These are phyloP conservation scores for Leguminivora glycinivorella DNA, from an alignment of 1,140 invertebrate species.

Conservation along the genomic window DNA sequence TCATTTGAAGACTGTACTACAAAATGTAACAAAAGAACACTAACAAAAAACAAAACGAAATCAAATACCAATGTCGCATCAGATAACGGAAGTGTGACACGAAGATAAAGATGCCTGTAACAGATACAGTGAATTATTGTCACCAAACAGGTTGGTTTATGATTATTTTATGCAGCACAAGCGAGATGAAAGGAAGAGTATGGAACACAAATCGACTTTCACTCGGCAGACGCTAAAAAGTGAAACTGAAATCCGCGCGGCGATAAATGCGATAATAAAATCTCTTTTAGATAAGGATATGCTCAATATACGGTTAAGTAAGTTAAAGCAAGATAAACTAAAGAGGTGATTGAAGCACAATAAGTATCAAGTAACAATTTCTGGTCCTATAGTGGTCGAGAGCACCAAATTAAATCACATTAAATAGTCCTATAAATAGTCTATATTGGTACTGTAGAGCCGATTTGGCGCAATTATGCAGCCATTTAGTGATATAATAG, in stretches of 20 bases:
- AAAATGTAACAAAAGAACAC: neutral
- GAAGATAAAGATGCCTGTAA: constrained; percentile 19
- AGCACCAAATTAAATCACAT: too few relatives aligned
- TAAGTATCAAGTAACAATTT: too few relatives aligned
- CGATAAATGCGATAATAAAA: constrained; percentile 42
- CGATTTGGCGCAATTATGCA: too few relatives aligned
- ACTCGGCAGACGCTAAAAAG: constrained; percentile 69
- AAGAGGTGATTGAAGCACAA: neutral
- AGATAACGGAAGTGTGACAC: constrained; percentile 5
- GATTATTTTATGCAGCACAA: constrained; percentile 39
- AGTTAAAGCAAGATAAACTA: neutral
- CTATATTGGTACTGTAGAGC: too few relatives aligned
- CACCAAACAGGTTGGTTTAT: constrained; percentile 33
- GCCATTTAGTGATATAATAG: too few relatives aligned
- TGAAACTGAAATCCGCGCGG: constrained; percentile 64
- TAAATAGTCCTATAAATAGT: too few relatives aligned
- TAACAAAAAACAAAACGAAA: neutral
- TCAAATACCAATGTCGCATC: neutral
- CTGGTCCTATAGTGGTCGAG: too few relatives aligned
- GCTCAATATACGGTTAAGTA: neutral
- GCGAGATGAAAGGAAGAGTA: constrained; percentile 63
- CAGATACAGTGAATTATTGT: constrained; percentile 15
- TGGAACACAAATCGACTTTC: constrained; percentile 64
- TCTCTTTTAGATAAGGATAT: constrained; percentile 1
- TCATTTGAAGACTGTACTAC: too few relatives aligned